Evolutionary conservation across 2,113 vertebrate genomes (phyloP).

Genomic region (Pao palembangensis): DNA sequence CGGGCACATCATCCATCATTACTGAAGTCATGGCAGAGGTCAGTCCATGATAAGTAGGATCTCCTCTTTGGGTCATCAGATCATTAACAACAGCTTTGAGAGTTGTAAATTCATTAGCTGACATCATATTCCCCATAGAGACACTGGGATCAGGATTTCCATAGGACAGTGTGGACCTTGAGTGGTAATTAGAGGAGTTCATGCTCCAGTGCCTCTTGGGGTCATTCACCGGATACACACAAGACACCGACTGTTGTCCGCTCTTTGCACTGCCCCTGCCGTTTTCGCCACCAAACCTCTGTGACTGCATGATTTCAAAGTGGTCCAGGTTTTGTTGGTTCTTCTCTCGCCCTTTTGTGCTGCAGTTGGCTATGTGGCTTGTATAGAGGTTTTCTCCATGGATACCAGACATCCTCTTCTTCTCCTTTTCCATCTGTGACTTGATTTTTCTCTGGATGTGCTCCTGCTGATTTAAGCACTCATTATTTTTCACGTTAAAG

Average conservation of each 20-base stretch:
- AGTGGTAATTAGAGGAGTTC: slow-evolving; percentile 59
- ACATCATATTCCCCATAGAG: slow-evolving; percentile 57
- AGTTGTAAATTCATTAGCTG: slow-evolving; percentile 51
- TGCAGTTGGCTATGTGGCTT: slow-evolving; percentile 25
- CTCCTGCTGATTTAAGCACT: slow-evolving; percentile 42
- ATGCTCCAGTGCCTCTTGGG: slow-evolving; percentile 22
- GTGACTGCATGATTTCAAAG: slow-evolving; percentile 33
- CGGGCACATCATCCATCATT: slow-evolving; percentile 62
- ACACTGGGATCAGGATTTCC: slow-evolving; percentile 21
- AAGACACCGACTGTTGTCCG: slow-evolving; percentile 34
- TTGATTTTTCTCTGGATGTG: slow-evolving; percentile 47
- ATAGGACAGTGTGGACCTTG: slow-evolving; percentile 34
- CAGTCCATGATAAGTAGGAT: slow-evolving; percentile 52
- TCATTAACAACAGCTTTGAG: slow-evolving; percentile 63
- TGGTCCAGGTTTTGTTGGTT: slow-evolving; percentile 45
- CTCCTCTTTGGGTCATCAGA: slow-evolving; percentile 47
- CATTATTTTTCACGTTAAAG: slow-evolving; percentile 25
- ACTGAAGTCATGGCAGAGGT: slow-evolving; percentile 38
- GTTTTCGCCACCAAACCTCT: slow-evolving; percentile 35
- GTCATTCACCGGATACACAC: slow-evolving; percentile 41
- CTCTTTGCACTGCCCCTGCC: slow-evolving; percentile 18
- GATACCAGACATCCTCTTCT: slow-evolving; percentile 31
- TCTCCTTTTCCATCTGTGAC: slow-evolving; percentile 52
- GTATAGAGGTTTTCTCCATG: slow-evolving; percentile 23
- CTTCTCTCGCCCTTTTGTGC: slow-evolving; percentile 34